Percentiles rank a stretch among this genome's conserved stretches.
Evolutionary conservation across 2,797 vertebrate species (phyloP).

Genomic region (Perodicticus potto): DNA sequence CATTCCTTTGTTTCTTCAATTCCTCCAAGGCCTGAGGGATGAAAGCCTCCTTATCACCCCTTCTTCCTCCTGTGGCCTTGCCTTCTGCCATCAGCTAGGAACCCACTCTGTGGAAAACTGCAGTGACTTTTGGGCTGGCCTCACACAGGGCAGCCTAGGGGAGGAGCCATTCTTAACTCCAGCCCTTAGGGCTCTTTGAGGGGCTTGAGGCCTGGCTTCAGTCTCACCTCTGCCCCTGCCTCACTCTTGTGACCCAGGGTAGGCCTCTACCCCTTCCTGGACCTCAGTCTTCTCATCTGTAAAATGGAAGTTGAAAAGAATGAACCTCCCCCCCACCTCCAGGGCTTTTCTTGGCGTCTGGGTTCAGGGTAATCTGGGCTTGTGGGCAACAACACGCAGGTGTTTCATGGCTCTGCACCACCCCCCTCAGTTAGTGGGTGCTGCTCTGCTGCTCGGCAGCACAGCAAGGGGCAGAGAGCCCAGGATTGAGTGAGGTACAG

Average conservation of each 20-base stretch:
- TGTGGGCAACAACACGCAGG: background rate
- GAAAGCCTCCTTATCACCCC: background rate
- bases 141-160: background rate
- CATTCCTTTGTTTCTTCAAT: constrained; percentile 50
- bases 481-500: background rate
- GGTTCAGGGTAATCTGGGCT: background rate
- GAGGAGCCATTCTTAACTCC: background rate
- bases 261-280: background rate
- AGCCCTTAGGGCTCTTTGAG: background rate
- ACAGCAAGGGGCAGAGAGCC: background rate
- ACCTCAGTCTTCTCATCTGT: background rate
- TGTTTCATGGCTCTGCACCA: no score
- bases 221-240: background rate
- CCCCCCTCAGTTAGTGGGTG: background rate
- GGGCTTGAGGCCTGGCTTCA: background rate
- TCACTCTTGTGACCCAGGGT: background rate
- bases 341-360: background rate
- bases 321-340: background rate
- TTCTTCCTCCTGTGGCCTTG: background rate
- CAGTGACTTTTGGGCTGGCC: background rate
- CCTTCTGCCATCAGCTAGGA: no score
- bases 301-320: background rate
- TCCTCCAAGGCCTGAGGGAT: background rate
- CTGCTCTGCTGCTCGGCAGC: background rate
- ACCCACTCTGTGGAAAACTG: background rate